phyloP scores from a whole-genome alignment of 2,888 invertebrate species.

The Napeogenes inachia region DNA sequence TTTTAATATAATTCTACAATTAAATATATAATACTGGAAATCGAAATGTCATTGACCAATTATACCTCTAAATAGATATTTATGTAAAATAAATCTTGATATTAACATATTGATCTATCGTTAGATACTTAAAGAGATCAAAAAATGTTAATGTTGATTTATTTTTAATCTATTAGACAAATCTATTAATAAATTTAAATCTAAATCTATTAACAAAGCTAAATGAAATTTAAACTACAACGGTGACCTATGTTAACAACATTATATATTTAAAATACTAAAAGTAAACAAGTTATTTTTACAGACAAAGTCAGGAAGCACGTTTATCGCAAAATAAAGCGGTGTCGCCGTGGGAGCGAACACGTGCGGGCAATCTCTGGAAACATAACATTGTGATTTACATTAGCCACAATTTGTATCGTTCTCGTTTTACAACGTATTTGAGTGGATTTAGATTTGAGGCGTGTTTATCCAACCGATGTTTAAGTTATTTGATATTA shows the following conservation, averaged over 20 bases:
- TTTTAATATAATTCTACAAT: too few relatives aligned
- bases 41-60: too few relatives aligned
- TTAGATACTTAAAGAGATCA: too few relatives aligned
- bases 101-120: too few relatives aligned
- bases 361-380: conserved; percentile 49
- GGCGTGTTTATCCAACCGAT: conserved; percentile 17
- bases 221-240: background rate
- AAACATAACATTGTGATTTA: conserved; percentile 62
- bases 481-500: conserved; percentile 14
- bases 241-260: conserved; percentile 9
- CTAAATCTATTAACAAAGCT: too few relatives aligned
- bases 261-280: conserved; percentile 9
- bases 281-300: conserved; percentile 15
- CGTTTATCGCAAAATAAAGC: conserved; percentile 1
- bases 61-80: too few relatives aligned
- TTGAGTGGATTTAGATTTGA: conserved; percentile 35
- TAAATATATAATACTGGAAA: too few relatives aligned
- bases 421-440: conserved; percentile 51
- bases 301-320: background rate
- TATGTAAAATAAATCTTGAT: too few relatives aligned
- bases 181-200: too few relatives aligned
- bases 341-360: conserved; percentile 43
- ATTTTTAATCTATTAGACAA: too few relatives aligned
- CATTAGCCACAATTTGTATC: conserved; percentile 52
- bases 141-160: too few relatives aligned